Evolutionary conservation across 2,888 invertebrate species (phyloP), one percentile per base, ranked within the genome.

Genomic region (Pedicia rivosa): DNA sequence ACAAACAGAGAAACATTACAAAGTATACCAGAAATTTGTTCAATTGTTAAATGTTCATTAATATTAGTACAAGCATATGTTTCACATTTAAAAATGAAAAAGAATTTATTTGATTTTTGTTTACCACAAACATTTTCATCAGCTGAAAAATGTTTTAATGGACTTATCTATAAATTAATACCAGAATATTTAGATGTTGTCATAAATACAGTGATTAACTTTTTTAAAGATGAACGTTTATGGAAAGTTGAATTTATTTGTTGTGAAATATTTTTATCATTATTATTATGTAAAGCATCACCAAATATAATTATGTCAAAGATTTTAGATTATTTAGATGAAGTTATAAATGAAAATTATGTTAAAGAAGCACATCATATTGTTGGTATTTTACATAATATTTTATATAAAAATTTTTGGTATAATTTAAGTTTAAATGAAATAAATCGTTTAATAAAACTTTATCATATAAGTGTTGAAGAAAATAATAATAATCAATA

Each of bases 391-490:
- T 48, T 72, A 1, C 67, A 67, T 40, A 64, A 64, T 39, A 47
- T 70, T 4, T 49, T 72, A 6, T 58, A 63, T 20, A 54, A 58
- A 36, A 54, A 64, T 2, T 52, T 57, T 30, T 70, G 69, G 68
- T 48, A 64, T 14, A 62, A 62, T n/a, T 45, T 67, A 8, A 36
- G 60, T 8, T 5, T 24, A 14, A 54, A 57, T 0, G 59, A 63
- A 13, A 50, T 68, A 3, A 57, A 60, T 4, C 57, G 63, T 13
- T 52, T 73, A 4, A 45, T 72, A 35, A 55, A 59, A 22, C 59
- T 69, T 39, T 68, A 68, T 40, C 56, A 64, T 15, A 51, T 51
- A 14, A 66, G 66, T 40, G 55, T 39, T 67, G 42, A 44, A 34
- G 22, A 50, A 33, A 45, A 49, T 2, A 47, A 47, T 16, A 35